These are phyloP conservation scores for Clinocottus analis DNA, from an alignment of 2,113 vertebrate species.

Conservation along the genomic window DNA sequence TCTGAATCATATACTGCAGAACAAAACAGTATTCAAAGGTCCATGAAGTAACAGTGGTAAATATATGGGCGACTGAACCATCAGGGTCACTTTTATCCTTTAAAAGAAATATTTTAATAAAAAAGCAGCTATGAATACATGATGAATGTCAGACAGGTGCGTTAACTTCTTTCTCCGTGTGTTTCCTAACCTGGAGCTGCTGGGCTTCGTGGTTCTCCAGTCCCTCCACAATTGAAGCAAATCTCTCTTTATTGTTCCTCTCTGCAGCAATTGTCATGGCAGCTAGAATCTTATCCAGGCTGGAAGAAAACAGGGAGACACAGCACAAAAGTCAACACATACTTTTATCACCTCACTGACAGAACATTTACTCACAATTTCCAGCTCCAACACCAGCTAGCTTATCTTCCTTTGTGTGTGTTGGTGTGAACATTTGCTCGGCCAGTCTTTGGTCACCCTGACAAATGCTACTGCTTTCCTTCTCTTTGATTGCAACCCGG, in stretches of 20 bases:
- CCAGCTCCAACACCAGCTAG: slow-evolving; percentile 56
- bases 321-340: slow-evolving; percentile 76
- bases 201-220: slow-evolving; percentile 95
- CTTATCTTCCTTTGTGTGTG: slow-evolving; percentile 48
- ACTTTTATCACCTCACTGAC: slow-evolving; percentile 65
- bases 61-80: not conserved
- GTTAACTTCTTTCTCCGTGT: not conserved
- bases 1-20: not conserved
- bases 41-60: not conserved
- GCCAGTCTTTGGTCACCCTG: slow-evolving; percentile 51
- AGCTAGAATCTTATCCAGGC: slow-evolving; percentile 94
- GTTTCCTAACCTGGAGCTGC: slow-evolving; percentile 88
- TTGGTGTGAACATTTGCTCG: slow-evolving; percentile 44
- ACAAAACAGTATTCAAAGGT: not conserved
- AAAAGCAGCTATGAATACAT: not conserved
- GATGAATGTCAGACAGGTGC: not conserved
- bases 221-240: slow-evolving; percentile 94
- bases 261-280: slow-evolving; percentile 96
- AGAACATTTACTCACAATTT: slow-evolving; percentile 68
- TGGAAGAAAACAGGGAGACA: slow-evolving; percentile 68
- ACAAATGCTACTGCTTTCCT: slow-evolving; percentile 36
- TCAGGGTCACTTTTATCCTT: not conserved
- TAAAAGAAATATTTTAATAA: not conserved
- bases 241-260: slow-evolving; percentile 92
- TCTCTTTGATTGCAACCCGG: slow-evolving; percentile 43